Percentiles rank a stretch among this genome's conserved stretches.
Evolutionary conservation across 2,113 vertebrate species (phyloP).

Genomic region (Rousettus leschenaultii): DNA sequence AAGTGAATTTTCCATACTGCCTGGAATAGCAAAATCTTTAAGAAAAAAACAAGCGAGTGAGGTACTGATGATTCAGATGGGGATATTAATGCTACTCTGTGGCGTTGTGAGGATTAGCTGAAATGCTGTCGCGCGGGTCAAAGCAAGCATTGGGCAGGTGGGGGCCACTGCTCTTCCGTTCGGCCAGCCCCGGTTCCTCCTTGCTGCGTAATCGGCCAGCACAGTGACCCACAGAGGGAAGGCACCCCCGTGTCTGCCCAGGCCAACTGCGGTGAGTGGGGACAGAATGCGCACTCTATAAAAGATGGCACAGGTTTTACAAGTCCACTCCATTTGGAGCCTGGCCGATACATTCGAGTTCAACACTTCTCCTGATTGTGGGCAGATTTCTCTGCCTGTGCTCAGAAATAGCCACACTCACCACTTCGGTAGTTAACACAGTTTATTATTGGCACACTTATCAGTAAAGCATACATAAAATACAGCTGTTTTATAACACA

Average conservation of each 20-base stretch:
- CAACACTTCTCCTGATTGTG: not conserved
- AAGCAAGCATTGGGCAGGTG: fast-evolving
- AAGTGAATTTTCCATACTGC: not conserved
- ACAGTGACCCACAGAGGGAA: not conserved
- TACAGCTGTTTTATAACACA: conserved; percentile 97
- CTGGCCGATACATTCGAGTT: not conserved
- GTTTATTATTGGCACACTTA: conserved; percentile 99
- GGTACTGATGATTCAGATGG: not conserved
- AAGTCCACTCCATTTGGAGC: not conserved
- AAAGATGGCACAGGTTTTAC: not conserved
- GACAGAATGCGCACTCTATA: not conserved
- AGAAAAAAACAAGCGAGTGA: not conserved
- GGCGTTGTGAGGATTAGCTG: not conserved
- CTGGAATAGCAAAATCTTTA: not conserved
- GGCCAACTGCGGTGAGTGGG: not conserved
- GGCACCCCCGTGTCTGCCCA: fast-evolving
- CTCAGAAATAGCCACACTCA: conserved; percentile 47
- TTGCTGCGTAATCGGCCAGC: fast-evolving
- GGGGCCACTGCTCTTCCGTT: not conserved
- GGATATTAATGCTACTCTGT: not conserved
- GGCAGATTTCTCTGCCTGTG: not conserved
- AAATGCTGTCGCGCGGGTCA: not conserved
- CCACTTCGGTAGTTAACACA: conserved; percentile 87
- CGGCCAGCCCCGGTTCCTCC: not conserved
- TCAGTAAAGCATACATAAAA: conserved; percentile 99